These are phyloP conservation scores for Meriones unguiculatus DNA, from an alignment of 2,113 vertebrate genomes.

Conservation along the genomic window DNA sequence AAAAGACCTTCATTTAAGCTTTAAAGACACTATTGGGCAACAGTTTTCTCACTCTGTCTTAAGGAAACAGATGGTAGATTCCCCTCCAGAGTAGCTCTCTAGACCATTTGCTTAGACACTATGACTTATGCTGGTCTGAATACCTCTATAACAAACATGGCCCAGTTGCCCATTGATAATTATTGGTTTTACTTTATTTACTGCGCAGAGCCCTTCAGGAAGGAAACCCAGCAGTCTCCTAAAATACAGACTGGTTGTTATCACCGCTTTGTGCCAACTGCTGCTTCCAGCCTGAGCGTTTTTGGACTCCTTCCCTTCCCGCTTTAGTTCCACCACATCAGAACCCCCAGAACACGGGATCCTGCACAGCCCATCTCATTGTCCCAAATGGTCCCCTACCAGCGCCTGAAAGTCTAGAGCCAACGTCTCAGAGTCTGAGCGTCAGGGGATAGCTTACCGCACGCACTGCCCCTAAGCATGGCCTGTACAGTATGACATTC, in stretches of 20 bases:
- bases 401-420: background rate
- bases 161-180: conserved; percentile 37
- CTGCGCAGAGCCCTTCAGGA: background rate
- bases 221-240: conserved; percentile 40
- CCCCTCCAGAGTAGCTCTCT: background rate
- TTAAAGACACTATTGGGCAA: conserved; percentile 23
- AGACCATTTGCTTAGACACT: background rate
- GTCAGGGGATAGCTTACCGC: background rate
- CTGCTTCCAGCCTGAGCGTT: background rate
- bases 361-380: background rate
- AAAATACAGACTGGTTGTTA: conserved; percentile 8
- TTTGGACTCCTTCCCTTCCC: background rate
- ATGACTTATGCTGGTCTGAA: conserved; percentile 34
- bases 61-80: conserved; percentile 16
- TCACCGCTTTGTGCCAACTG: conserved; percentile 11
- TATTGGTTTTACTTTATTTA: conserved; percentile 65
- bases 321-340: background rate
- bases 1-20: background rate
- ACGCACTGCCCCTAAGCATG: background rate
- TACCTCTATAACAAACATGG: background rate
- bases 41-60: conserved; percentile 14
- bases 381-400: background rate
- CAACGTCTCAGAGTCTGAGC: background rate
- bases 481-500: background rate
- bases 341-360: background rate